Evolutionary conservation across 2,797 vertebrate species (phyloP).

Genomic region (Ambastaia sidthimunki): DNA sequence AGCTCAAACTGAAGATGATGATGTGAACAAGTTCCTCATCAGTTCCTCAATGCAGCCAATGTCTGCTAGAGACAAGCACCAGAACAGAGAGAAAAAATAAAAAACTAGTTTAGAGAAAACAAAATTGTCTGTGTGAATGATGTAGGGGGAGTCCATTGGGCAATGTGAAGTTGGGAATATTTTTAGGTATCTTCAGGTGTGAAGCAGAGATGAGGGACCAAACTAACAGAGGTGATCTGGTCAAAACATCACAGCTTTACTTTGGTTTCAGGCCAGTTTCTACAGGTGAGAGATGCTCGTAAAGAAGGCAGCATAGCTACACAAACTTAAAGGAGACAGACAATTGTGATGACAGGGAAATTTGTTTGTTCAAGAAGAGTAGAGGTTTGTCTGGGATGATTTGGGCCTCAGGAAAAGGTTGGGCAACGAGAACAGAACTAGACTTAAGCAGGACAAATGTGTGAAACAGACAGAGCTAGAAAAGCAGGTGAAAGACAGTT

Average conservation of each 20-base stretch:
- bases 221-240: slow-evolving; percentile 2
- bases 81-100: slow-evolving; percentile 53
- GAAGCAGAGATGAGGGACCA: background rate
- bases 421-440: background rate
- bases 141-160: background rate
- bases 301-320: background rate
- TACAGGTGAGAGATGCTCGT: background rate
- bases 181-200: slow-evolving; percentile 5
- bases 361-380: background rate
- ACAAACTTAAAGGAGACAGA: slow-evolving; percentile 12
- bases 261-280: slow-evolving; percentile 21
- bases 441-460: slow-evolving; percentile 10
- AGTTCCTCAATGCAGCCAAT: slow-evolving; percentile 72
- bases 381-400: slow-evolving; percentile 3
- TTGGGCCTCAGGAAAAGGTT: background rate
- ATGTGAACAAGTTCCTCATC: slow-evolving; percentile 26
- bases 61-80: slow-evolving; percentile 70
- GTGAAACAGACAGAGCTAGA: slow-evolving; percentile 1
- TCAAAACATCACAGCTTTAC: slow-evolving; percentile 18
- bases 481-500: background rate
- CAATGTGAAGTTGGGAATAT: background rate
- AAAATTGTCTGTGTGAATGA: background rate
- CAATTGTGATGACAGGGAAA: background rate
- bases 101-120: slow-evolving; percentile 39
- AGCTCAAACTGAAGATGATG: slow-evolving; percentile 22